Evolutionary conservation across 2,113 vertebrate genomes (phyloP), one percentile per base, ranked within the genome.

Genomic region (Notarius lentiginosus): DNA sequence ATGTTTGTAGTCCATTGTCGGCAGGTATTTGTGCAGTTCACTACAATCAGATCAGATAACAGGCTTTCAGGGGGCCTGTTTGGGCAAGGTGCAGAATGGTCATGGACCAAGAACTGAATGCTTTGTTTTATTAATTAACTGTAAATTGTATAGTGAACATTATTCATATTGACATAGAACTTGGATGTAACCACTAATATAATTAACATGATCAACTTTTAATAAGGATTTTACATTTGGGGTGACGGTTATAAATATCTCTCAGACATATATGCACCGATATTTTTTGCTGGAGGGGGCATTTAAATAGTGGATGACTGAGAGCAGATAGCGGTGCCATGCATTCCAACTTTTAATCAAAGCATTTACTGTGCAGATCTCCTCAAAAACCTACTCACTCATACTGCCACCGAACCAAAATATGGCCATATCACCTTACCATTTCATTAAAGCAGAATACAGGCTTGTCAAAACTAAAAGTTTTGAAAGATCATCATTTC

Each of bases 1-100:
- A 86, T 84, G 65, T 51, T n/a, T 82, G 65, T 81, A 49, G 70
- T 34, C 77, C 70, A 82, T 49, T 30, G 75, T 47, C 30, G 17
- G 56, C 61, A 85, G 77, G 61, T 85, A 88, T 86, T 88, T 90
- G 65, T 83, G 82, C 65, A 84, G 76, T 65, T 49, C 60, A 56
- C 66, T 60, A 63, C n/a, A 55, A 27, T 80, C 61, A 82, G 60
- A 79, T 89, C 61, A 85, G 77, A 55, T 89, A 86, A 76, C 89
- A 84, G 66, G 10, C 75, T 83, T 89, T 83, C 27, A 61, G 55
- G 30, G 55, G 51, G 41, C 79, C 80, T 76, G 83, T 83, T 85
- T 41, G 24, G 88, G 55, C 85, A 87, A 63, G 77, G 73, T 41
- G 81, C 4, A 84, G 70, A 86, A 70, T 75, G 22, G 85, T 63